Evolutionary conservation across 2,888 invertebrate species (phyloP).

Genomic region (Mamestra brassicae): DNA sequence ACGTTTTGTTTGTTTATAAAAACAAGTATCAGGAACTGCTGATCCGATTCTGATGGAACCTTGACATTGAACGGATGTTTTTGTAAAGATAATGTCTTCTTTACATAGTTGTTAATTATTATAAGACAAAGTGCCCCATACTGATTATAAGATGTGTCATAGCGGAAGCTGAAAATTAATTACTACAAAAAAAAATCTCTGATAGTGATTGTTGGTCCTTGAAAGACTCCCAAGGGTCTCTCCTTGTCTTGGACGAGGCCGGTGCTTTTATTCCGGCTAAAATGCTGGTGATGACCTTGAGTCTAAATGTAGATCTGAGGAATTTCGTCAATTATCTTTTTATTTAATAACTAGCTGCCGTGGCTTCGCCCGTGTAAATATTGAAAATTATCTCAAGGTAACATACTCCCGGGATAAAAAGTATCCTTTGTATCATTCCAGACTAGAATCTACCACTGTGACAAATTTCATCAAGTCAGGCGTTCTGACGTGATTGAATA

Average conservation of each 20-base stretch:
- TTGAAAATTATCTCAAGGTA: no score
- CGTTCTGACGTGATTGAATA: no score
- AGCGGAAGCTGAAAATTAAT: not conserved
- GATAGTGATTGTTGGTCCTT: no score
- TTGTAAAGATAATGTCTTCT: constrained; percentile 27
- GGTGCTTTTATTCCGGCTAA: not conserved
- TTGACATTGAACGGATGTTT: constrained; percentile 61
- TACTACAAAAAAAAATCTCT: not conserved
- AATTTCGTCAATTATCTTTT: no score
- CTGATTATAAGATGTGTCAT: constrained; percentile 3
- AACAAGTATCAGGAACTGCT: constrained; percentile 50
- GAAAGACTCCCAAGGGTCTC: no score
- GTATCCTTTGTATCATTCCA: no score
- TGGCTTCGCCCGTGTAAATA: no score
- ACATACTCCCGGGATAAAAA: no score
- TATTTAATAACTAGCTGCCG: no score
- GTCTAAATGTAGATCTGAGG: no score
- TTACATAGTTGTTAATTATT: constrained; percentile 28
- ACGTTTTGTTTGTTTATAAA: constrained; percentile 42
- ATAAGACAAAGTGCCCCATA: not conserved
- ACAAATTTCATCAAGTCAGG: no score
- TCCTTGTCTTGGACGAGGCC: not conserved
- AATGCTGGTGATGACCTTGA: not conserved
- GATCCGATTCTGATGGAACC: constrained; percentile 42
- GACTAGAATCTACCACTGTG: no score